Conservation (phyloP, 2,888 invertebrate species). For the Zhuqinia jingwanae region DNA sequence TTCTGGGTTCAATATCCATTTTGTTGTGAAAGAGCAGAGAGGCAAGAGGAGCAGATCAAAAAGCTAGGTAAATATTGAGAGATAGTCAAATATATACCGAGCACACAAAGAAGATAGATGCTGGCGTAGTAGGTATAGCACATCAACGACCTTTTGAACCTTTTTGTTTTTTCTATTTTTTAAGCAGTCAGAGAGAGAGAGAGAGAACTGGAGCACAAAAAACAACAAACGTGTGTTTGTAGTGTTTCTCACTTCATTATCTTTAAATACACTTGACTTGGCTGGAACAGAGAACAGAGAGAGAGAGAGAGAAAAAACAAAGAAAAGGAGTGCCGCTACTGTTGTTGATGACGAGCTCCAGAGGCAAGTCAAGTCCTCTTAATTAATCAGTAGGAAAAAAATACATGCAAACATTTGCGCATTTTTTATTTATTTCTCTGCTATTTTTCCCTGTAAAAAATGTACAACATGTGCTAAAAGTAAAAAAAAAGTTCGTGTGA, state of each 20-base stretch:
- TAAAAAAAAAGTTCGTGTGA: conserved; percentile 40
- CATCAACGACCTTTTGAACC: too few species aligned
- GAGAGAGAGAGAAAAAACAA: background rate
- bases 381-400: conserved; percentile 52
- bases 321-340: conserved; percentile 6
- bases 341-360: too few species aligned
- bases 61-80: too few species aligned
- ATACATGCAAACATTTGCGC: conserved; percentile 61
- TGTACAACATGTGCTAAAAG: background rate
- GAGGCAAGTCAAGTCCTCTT: background rate
- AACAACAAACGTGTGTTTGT: background rate
- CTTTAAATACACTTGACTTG: background rate
- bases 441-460: too few species aligned
- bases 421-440: too few species aligned
- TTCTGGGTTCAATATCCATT: too few species aligned
- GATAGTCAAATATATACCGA: too few species aligned
- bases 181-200: background rate
- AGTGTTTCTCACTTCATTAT: conserved; percentile 62
- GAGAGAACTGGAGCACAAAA: conserved; percentile 1
- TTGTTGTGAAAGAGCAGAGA: background rate
- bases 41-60: background rate
- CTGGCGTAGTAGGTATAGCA: background rate
- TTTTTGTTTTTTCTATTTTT: background rate
- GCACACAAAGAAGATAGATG: too few species aligned
- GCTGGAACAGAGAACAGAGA: background rate